Conservation (phyloP, 2,113 vertebrate species). For the Archilochus colubris region DNA sequence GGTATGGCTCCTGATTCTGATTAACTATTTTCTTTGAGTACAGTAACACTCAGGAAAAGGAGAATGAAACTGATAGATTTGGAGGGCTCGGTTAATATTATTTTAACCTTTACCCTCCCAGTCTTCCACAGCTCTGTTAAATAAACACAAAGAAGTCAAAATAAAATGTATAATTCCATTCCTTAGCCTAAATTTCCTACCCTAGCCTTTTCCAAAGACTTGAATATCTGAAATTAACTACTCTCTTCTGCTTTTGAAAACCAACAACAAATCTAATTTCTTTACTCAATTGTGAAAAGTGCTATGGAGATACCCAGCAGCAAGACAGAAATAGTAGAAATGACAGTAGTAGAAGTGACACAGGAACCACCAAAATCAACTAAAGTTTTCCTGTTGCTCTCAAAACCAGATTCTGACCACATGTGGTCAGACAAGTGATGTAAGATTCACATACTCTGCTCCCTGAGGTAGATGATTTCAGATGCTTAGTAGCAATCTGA, state of each 20-base stretch:
- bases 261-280: background rate
- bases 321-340: background rate
- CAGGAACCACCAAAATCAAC: background rate
- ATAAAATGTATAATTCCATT: slow-evolving; percentile 41
- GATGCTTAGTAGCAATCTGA: background rate
- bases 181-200: background rate
- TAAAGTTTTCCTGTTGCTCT: background rate
- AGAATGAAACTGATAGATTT: slow-evolving; percentile 49
- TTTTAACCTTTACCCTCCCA: slow-evolving; percentile 59
- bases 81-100: slow-evolving; percentile 58
- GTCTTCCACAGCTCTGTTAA: slow-evolving; percentile 56
- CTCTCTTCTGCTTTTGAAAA: background rate
- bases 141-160: slow-evolving; percentile 61
- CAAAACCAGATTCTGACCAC: background rate
- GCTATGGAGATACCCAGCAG: background rate
- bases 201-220: background rate
- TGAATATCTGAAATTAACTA: background rate
- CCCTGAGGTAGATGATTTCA: background rate
- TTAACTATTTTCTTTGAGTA: slow-evolving; percentile 25
- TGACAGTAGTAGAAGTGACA: background rate
- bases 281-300: background rate
- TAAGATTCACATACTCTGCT: background rate
- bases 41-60: slow-evolving; percentile 22
- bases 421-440: background rate
- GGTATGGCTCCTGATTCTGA: slow-evolving; percentile 17